A percentile compares a stretch with the other conserved stretches of the same genome.
Evolutionary conservation across 2,888 invertebrate genomes (phyloP).

Genomic region (Microlaimidae sp.): DNA sequence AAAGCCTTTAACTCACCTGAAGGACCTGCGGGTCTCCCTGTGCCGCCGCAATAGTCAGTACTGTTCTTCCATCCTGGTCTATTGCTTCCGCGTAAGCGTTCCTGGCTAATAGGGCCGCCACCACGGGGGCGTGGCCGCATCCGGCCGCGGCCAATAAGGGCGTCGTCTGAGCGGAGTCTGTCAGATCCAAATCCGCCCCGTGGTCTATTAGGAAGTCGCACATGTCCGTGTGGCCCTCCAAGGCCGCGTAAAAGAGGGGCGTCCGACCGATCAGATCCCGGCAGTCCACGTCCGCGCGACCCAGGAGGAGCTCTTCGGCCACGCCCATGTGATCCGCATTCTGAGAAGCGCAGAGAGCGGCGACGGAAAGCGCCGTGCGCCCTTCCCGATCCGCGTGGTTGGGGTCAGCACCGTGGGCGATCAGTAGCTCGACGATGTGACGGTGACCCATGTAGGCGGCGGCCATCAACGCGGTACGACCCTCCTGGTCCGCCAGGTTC

Average conservation of each 20-base stretch:
- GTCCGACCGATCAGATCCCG: constrained; percentile 71
- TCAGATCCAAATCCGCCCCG: constrained; percentile 76
- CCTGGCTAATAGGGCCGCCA: no score
- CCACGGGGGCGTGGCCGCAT: no score
- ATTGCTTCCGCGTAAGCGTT: no score
- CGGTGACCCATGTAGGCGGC: constrained; percentile 82
- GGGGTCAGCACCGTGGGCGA: constrained; percentile 42
- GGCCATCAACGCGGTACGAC: constrained; percentile 42
- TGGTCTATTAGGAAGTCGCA: constrained; percentile 75
- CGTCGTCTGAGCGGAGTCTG: constrained; percentile 60
- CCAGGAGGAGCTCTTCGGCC: background rate
- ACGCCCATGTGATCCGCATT: constrained; percentile 37
- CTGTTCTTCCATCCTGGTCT: no score
- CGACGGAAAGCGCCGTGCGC: constrained; percentile 62
- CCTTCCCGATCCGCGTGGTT: constrained; percentile 43
- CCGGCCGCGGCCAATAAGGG: constrained; percentile 44
- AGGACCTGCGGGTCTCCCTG: constrained; percentile 21
- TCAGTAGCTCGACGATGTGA: constrained; percentile 59
- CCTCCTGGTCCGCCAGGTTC: constrained; percentile 38
- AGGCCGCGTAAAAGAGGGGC: constrained; percentile 68
- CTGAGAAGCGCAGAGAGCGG: constrained; percentile 34
- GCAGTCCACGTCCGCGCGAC: constrained; percentile 59
- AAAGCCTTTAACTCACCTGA: no score
- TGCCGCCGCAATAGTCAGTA: constrained; percentile 41
- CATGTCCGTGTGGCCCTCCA: constrained; percentile 76